Evolutionary conservation across 2,113 vertebrate species (phyloP), one percentile per base, ranked within the genome.

Genomic region (Oxyura jamaicensis): DNA sequence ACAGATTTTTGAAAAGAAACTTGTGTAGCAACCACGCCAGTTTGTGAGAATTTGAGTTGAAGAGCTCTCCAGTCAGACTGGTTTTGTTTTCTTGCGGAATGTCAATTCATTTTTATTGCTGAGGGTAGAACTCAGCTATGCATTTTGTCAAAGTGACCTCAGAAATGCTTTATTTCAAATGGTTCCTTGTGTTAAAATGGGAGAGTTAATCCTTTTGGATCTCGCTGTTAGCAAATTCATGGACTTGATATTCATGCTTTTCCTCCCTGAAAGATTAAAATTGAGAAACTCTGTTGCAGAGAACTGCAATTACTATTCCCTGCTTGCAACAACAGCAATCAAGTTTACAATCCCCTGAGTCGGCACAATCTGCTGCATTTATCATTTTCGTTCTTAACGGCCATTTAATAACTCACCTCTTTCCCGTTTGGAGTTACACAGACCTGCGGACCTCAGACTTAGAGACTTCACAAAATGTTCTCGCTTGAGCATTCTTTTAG

Each of bases 281-380:
- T 85, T 75, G 94, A 89, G 87, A 93, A 95, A 89, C 75, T 91
- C 55, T 33, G 29, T 91, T 96, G 90, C 93, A 95, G 84, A 69
- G 62, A 66, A 80, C 36, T 80, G 82, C 72, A 95, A 95, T 97
- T 96, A 89, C 85, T 60, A 91, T 95, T 94, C 96, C 83, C 85
- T 79, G 23, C 93, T 94, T 89, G 95, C 96, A 94, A 77, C 92
- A 93, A 67, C 79, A 94, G 68, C 90, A 95, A 95, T 96, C 94
- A 79, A 86, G 68, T 91, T 94, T 86, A 46, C 63, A 83, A 25
- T 93, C 74, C 89, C 94, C 92, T 35, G 92, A 95, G 89, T 94
- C 77, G 55, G 72, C 82, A 91, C 75, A 82, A 91, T 94, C 82
- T 93, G 90, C 67, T 1, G 8, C 29, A 52, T 85, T 81, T 75